Evolutionary conservation across 2,888 invertebrate genomes (phyloP), one percentile per base, ranked within the genome.

Genomic region (Theodoxus fluviatilis): DNA sequence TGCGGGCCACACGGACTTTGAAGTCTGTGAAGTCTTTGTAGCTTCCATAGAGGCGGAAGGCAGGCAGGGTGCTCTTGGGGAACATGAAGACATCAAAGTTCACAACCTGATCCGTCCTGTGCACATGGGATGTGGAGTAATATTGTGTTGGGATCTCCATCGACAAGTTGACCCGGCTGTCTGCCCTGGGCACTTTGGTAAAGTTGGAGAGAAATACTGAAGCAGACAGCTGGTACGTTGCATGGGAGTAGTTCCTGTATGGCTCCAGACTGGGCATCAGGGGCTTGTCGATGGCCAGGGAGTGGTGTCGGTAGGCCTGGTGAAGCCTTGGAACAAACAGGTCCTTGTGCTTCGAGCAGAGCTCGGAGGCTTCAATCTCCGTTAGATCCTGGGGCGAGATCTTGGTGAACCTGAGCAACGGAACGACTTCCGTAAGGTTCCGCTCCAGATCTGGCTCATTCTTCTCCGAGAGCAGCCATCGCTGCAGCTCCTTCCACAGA

Each of bases 371-470:
- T 66, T 83, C 83, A 33, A 83, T 76, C 40, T 74, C 69, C 33
- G 79, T 66, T n/a, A 83, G 74, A 22, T 79, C 70, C 38, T 78
- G 77, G 0, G 83, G 83, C n/a, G 79, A 74, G 70, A 83, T 81
- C 76, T 80, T 77, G 35, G 77, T 79, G 68, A 83, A 83, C 25
- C 81, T 73, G 47, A 83, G 66, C 57, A 80, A 73, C 0, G 82
- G 81, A 49, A 49, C 59, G 12, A 3, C 18, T 71, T 35, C 61
- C 69, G 31, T 69, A 15, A 69, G 64, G 52, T 69, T 69, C 22
- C 47, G 71, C 55, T 75, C 71, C 31, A 82, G 69, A 64, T 80
- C 77, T 25, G 78, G 78, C 38, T 70, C 40, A 66, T 80, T 78
- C 64, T 76, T 73, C 28, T 79, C 78, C 57, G 76, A 73, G 33